Conservation (phyloP, 2,797 vertebrate genomes). For the Sebastes goodei region DNA sequence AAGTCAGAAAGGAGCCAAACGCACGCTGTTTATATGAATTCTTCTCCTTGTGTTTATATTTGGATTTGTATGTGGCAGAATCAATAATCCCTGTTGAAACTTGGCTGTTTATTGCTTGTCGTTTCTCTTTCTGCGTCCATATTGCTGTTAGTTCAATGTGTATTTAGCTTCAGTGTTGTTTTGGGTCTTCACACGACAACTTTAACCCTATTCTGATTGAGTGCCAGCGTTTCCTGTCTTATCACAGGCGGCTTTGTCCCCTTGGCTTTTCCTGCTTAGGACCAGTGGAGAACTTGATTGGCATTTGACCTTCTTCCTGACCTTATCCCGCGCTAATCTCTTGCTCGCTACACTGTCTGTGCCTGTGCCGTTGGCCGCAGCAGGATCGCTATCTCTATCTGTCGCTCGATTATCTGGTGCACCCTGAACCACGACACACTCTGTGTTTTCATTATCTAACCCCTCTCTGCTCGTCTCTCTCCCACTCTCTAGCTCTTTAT, state of each 20-base stretch:
- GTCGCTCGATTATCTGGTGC: slow-evolving; percentile 53
- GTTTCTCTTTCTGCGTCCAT: not conserved
- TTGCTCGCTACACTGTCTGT: slow-evolving; percentile 59
- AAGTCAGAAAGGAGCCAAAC: slow-evolving; percentile 29
- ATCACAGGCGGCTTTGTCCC: slow-evolving; percentile 37
- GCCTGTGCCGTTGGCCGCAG: slow-evolving; percentile 19
- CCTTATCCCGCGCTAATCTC: slow-evolving; percentile 51
- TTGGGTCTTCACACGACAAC: not conserved
- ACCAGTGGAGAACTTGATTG: slow-evolving; percentile 41
- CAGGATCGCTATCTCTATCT: slow-evolving; percentile 58
- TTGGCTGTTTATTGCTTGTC: slow-evolving; percentile 3
- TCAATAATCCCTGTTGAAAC: slow-evolving; percentile 31
- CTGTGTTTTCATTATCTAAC: slow-evolving; percentile 57
- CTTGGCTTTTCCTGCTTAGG: slow-evolving; percentile 15
- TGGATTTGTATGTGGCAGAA: slow-evolving; percentile 34
- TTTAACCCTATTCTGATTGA: slow-evolving; percentile 31
- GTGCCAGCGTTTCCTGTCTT: slow-evolving; percentile 40
- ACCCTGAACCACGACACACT: slow-evolving; percentile 23
- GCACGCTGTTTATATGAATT: slow-evolving; percentile 23
- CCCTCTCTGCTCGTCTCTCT: slow-evolving; percentile 21
- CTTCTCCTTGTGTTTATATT: slow-evolving; percentile 53
- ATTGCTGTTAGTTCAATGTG: not conserved
- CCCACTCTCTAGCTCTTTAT: slow-evolving; percentile 36
- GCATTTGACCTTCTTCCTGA: slow-evolving; percentile 60
- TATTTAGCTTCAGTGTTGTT: not conserved